Base-by-base conservation (phyloP, 2,888 invertebrate genomes). In the Myathropa florea region DNA sequence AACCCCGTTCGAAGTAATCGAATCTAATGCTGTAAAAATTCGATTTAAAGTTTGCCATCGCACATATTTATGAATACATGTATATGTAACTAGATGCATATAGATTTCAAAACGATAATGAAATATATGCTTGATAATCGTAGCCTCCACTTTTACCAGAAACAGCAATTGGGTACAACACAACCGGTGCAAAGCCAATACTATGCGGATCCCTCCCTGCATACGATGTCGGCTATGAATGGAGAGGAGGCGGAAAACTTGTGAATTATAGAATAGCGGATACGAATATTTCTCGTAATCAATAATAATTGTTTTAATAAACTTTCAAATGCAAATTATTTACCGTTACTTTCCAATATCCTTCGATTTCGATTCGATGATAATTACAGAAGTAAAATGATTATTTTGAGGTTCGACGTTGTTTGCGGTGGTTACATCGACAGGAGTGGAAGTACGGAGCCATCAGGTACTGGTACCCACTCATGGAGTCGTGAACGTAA, bases 241-340 rank as follows among this genome's bases (percentile, higher is more conserved):
- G 65, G n/a, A 4, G 46, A 23, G 46, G 12, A 46, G 61, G 24
- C 46, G 46, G n/a, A 7, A 70, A 75, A 61, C 86, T 86, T 79
- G 60, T 83, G 78, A 86, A 86, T 86, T 86, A 86, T 86, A 79
- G 78, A 79, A 83, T 73, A 83, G 83, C 78, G 82, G 85, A 85
- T 86, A 83, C 86, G 86, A 86, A 86, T 86, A 83, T 86, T 86
- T 86, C 86, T 83, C 77, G 78, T 83, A 86, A 86, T 86, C 86
- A 86, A 86, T 86, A 83, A 86, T 83, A 86, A 86, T 86, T 86
- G 86, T 86, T 86, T 86, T 86, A 83, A 86, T 86, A 86, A 86
- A 86, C 86, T 83, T 86, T 86, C 83, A 79, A 86, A 86, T 86
- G 86, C 86, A 86, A 86, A 86, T 86, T 83, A 86, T 86, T 86